Evolutionary conservation across 23 tunicate species (phyloP).

Genomic region (Halocynthia roretzi): DNA sequence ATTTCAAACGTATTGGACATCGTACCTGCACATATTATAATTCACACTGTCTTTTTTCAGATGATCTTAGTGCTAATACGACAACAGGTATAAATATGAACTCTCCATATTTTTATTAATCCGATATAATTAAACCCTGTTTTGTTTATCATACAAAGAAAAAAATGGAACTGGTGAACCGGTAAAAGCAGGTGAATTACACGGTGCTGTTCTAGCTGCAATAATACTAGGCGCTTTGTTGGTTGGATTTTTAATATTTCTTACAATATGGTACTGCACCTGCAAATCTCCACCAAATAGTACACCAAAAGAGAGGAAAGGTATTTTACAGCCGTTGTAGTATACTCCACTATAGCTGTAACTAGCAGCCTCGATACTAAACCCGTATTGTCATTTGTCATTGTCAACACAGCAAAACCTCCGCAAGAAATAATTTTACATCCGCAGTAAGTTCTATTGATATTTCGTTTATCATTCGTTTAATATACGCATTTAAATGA

Average conservation of each 20-base stretch:
- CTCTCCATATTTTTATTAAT: too few species aligned
- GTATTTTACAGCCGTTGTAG: neutral
- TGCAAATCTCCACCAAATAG: slow-evolving; percentile 38
- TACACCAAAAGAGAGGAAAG: slow-evolving; percentile 20
- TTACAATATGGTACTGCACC: slow-evolving; percentile 54
- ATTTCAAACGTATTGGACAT: too few species aligned
- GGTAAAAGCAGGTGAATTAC: slow-evolving; percentile 7
- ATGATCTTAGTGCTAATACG: too few species aligned
- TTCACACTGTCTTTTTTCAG: too few species aligned
- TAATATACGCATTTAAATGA: neutral
- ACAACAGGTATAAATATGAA: too few species aligned
- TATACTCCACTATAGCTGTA: neutral
- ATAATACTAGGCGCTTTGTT: slow-evolving; percentile 47
- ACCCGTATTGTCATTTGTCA: neutral
- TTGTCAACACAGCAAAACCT: too few species aligned
- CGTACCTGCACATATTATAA: too few species aligned
- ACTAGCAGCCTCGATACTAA: neutral
- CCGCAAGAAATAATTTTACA: neutral
- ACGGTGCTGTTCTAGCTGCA: slow-evolving; percentile 51
- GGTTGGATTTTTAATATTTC: slow-evolving; percentile 25
- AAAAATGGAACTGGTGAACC: too few species aligned
- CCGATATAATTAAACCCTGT: too few species aligned
- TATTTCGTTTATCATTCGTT: too few species aligned
- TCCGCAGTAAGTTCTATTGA: neutral
- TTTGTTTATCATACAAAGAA: too few species aligned